phyloP scores from a whole-genome alignment of 2,113 vertebrate species.

The Hydropotes inermis region DNA sequence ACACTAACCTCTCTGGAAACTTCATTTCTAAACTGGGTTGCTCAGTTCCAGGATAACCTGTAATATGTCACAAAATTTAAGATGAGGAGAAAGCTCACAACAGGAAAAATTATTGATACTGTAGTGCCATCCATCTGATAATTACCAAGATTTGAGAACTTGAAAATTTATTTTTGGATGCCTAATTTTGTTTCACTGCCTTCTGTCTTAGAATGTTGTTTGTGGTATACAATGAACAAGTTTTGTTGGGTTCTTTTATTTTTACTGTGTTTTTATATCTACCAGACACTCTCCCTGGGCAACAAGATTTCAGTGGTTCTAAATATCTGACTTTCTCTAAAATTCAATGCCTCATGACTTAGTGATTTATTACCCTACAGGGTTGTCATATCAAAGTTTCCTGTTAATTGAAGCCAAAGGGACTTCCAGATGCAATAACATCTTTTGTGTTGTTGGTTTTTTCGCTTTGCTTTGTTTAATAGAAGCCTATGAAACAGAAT shows the following conservation, averaged over 20 bases:
- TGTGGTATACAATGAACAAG: not conserved
- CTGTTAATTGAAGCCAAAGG: not conserved
- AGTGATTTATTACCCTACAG: not conserved
- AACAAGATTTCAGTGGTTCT: not conserved
- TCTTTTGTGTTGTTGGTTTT: not conserved
- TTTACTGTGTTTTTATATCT: not conserved
- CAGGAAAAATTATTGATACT: constrained; percentile 51
- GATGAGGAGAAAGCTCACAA: not conserved
- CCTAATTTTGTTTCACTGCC: not conserved
- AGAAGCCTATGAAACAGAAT: constrained; percentile 84
- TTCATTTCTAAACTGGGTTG: not conserved
- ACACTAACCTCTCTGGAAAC: not conserved
- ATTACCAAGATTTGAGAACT: constrained; percentile 35
- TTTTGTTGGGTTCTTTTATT: not conserved
- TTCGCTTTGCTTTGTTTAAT: not conserved
- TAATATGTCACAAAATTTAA: not conserved
- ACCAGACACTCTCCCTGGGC: too few relatives aligned
- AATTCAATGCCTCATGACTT: not conserved
- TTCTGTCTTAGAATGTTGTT: not conserved
- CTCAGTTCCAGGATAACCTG: not conserved
- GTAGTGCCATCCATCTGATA: constrained; percentile 83
- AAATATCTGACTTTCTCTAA: not conserved
- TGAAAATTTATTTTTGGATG: not conserved
- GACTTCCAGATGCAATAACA: not conserved
- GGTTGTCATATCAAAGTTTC: not conserved